Base-by-base conservation (phyloP, 2,888 invertebrate species). In the Cynaeus angustus region DNA sequence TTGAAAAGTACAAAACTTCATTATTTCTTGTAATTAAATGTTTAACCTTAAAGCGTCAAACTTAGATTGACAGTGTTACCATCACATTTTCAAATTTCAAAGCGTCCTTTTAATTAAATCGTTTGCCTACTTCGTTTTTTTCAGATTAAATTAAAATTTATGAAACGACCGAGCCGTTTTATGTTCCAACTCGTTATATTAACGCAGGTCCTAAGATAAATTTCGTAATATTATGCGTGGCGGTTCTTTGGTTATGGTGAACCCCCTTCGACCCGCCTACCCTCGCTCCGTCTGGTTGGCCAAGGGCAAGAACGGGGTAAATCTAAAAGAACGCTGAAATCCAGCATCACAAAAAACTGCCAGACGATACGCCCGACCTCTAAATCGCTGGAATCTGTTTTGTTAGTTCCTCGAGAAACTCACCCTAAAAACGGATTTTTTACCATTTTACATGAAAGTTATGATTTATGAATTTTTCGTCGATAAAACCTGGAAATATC, bases 321-420 rank as follows among this genome's bases (percentile, higher is more conserved):
- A 70, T 66, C 53, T 66, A 52, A 70, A 70, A 55, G 70, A 70
- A 66, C 66, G 68, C 70, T 62, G 72, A 72, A 74, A 68, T 72
- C 66, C 64, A 61, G 53, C 62, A 62, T 53, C 68, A 70, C 70
- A 68, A 70, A 72, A 72, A 66, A 58, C 67, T 61, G 50, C 71
- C 68, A 69, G 48, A 68, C 68, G 68, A 58, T 68, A 53, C 45
- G 48, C 62, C 56, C 62, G 55, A 68, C 64, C 64, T 41, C 28
- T 52, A 46, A 14, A 59, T 50, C 46, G 38, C 21, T 21, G 50
- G 59, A 61, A 61, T 68, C 52, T 41, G 26, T 33, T 48, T 48
- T 58, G 58, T 58, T 58, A 30, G 67, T 52, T 52, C 59, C 48
- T 68, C 4, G 21, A 21, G 52, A 62, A 68, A 68, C 43, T 16